Percentiles rank a stretch among this genome's conserved stretches.
These are phyloP conservation scores for Silurus asotus DNA, from an alignment of 2,113 vertebrate species.

Conservation along the genomic window DNA sequence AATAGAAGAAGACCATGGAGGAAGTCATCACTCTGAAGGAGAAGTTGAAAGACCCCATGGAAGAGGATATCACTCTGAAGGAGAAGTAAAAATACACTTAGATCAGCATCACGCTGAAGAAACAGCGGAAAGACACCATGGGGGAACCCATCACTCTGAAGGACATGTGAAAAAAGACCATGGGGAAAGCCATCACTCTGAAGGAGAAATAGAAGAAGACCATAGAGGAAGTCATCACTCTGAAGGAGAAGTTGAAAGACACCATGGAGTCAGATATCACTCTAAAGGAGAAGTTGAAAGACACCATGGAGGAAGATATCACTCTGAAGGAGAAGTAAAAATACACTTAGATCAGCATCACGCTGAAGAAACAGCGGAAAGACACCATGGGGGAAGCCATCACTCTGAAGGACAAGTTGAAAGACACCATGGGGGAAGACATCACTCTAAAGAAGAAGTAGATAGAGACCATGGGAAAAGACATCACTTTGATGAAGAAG, in stretches of 20 bases:
- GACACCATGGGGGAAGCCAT: slow-evolving; percentile 16
- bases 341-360: too few species aligned
- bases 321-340: neutral
- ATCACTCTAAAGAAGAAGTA: neutral
- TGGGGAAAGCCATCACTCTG: neutral
- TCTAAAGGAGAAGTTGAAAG: neutral
- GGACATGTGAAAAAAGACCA: neutral
- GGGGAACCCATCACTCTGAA: neutral
- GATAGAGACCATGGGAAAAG: too few species aligned
- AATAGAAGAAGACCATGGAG: neutral
- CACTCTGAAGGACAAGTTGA: slow-evolving; percentile 26
- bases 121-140: neutral
- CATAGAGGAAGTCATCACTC: neutral
- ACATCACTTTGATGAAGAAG: neutral
- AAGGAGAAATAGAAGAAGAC: neutral
- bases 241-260: slow-evolving; percentile 18
- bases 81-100: neutral
- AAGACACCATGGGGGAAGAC: slow-evolving; percentile 10
- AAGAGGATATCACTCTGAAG: slow-evolving; percentile 22
- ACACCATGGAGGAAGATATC: neutral
- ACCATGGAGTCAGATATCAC: neutral
- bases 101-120: neutral
- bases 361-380: too few species aligned
- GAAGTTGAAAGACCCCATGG: neutral
- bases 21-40: slow-evolving; percentile 25